Evolutionary conservation across 2,797 vertebrate genomes (phyloP).

Genomic region (Leptoclinus maculatus): DNA sequence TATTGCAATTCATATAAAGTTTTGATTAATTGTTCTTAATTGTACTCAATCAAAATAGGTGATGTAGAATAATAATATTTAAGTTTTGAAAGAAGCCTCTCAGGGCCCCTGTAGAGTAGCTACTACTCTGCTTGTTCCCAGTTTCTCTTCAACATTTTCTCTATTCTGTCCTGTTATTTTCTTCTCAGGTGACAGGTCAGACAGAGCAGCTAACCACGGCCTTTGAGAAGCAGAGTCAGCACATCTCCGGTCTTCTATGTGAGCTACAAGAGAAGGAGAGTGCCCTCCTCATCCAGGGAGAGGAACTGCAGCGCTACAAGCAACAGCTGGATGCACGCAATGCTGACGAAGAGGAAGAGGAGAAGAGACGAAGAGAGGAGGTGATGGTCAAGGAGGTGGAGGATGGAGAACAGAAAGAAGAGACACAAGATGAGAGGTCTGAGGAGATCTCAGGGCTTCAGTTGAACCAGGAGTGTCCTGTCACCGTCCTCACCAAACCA

Average conservation of each 20-base stretch:
- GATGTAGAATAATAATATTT: not conserved
- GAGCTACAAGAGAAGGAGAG: conserved; percentile 83
- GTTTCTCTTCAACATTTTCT: not conserved
- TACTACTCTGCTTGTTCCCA: not conserved
- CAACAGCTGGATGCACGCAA: conserved; percentile 63
- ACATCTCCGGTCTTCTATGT: conserved; percentile 81
- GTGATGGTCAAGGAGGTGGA: not conserved
- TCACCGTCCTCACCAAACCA: not conserved
- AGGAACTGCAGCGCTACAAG: conserved; percentile 74
- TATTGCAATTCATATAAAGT: no score
- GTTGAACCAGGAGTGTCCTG: not conserved
- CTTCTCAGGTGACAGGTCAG: conserved; percentile 80
- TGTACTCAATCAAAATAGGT: not conserved
- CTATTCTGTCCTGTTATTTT: not conserved
- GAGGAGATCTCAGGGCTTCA: conserved; percentile 12
- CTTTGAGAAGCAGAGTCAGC: conserved; percentile 86
- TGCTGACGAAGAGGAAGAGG: conserved; percentile 31
- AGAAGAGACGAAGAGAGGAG: conserved; percentile 3
- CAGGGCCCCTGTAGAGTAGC: not conserved
- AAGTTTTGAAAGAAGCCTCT: not conserved
- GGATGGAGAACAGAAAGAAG: conserved; percentile 9
- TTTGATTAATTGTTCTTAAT: no score
- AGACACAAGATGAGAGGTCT: not conserved
- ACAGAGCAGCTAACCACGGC: conserved; percentile 84
- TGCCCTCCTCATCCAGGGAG: conserved; percentile 68